Conservation (phyloP, 2,113 vertebrate species). For the Sander vitreus region DNA sequence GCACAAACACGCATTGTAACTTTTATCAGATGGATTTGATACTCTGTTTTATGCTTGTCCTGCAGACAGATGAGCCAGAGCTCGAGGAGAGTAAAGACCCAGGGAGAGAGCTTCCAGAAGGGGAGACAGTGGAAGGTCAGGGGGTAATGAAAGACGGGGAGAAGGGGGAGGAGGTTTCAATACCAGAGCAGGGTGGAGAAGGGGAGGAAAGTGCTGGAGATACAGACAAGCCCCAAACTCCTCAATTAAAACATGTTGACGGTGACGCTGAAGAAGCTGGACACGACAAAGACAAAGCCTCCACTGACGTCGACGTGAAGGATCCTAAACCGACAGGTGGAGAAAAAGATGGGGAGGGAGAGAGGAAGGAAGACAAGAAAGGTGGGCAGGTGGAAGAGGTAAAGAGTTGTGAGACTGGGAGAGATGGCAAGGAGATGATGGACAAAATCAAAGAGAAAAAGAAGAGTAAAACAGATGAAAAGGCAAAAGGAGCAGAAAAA, state of each 20-base stretch:
- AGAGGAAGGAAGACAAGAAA: constrained; percentile 19
- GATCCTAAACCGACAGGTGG: constrained; percentile 4
- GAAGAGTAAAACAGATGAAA: constrained; percentile 30
- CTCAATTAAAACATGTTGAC: constrained; percentile 21
- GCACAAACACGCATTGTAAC: not conserved
- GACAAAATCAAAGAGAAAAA: constrained; percentile 34
- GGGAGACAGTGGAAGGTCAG: constrained; percentile 33
- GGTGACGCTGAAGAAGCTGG: constrained; percentile 29
- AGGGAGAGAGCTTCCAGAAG: constrained; percentile 9
- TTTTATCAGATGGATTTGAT: not conserved
- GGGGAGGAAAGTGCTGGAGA: constrained; percentile 29
- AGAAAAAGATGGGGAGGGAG: constrained; percentile 29
- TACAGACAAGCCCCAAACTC: constrained; percentile 15
- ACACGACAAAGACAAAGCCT: constrained; percentile 38
- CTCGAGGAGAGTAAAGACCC: constrained; percentile 25
- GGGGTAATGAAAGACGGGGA: constrained; percentile 22
- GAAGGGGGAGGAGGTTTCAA: constrained; percentile 15
- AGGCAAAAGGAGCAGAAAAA: constrained; percentile 13
- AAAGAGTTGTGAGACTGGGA: constrained; percentile 8
- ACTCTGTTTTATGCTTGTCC: not conserved
- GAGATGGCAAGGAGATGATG: constrained; percentile 32
- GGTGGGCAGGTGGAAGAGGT: constrained; percentile 12
- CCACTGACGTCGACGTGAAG: constrained; percentile 3
- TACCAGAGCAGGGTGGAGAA: constrained; percentile 9
- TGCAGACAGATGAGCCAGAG: constrained; percentile 46